phyloP scores from a whole-genome alignment of 1,140 invertebrate species.

The Pygmarrhopalites habei region DNA sequence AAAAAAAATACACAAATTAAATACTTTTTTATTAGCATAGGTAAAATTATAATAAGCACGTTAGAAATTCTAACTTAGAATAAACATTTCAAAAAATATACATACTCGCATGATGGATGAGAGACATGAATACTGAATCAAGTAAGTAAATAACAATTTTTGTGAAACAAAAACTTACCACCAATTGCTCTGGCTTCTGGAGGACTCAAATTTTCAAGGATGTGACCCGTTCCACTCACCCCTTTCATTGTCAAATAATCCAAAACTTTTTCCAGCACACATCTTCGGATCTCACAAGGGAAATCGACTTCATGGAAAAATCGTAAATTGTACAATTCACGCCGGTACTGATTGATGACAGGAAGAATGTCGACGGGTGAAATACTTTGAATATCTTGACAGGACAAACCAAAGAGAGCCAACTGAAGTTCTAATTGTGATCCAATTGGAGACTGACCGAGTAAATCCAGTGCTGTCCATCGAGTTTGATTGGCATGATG shows the following conservation, averaged over 20 bases:
- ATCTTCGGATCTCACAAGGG: conserved; percentile 23
- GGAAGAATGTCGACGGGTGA: conserved; percentile 22
- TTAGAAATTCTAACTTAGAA: too few species aligned
- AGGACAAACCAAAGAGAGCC: conserved; percentile 30
- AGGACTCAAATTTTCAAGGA: conserved; percentile 15
- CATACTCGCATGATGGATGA: too few species aligned
- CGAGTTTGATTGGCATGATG: conserved; percentile 16
- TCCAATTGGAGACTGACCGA: conserved; percentile 25
- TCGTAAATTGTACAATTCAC: conserved; percentile 26
- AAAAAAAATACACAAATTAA: background rate
- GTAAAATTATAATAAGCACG: too few species aligned
- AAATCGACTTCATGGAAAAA: conserved; percentile 22
- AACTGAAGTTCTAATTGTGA: conserved; percentile 24
- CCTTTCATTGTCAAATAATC: conserved; percentile 24
- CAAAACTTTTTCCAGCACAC: conserved; percentile 27
- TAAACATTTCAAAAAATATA: too few species aligned
- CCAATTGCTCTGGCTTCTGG: conserved; percentile 34
- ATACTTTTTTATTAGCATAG: background rate
- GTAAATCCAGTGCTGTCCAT: conserved; percentile 27
- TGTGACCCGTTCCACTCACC: conserved; percentile 16
- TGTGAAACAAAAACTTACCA: conserved; percentile 15
- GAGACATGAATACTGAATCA: background rate
- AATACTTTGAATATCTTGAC: conserved; percentile 25
- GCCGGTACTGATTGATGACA: conserved; percentile 20
- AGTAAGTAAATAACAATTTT: background rate